Base-by-base conservation (phyloP, 1,140 invertebrate genomes). In the Agraylea sexmaculata region DNA sequence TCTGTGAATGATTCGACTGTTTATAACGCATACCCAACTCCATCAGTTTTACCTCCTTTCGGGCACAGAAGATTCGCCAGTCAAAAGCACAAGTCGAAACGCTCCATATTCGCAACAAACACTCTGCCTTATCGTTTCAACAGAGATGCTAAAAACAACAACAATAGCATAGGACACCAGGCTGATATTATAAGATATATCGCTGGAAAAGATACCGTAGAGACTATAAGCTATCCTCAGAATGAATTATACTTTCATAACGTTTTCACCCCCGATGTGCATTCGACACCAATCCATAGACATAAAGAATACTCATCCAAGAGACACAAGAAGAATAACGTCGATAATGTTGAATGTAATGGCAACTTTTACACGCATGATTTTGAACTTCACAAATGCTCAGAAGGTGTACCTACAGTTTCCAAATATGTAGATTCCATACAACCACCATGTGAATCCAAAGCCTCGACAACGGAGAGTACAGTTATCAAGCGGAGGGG, bases 251-350 rank as follows among this genome's bases (percentile, higher is more conserved):
- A 40, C 33, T 36, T 46, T 38, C 43, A 46, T 19, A 50, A 40
- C 20, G 16, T 34, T 16, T 50, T 50, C 28, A 15, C 50, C 38
- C 64, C 64, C 29, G 54, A 53, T 37, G 50, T 53, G 45, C 59
- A 64, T 56, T 66, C 65, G 4, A 66, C 65, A 46, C 65, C 65
- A 27, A 61, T 59, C 40, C 33, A 41, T 17, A 40, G 39, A 19
- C 32, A 31, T 27, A 44, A 42, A 35, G 25, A 27, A 17, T 32
- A 48, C 18, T 16, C 32, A n/a, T 36, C 36, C 16, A 45, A 30
- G 20, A 27, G 7, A 44, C 39, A 37, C 32, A 20, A 27, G 28
- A n/a, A 17, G 15, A 11, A 22, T 35, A 27, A 28, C 27, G 12
- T 7, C 20, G 18, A 37, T 25, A 32, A 42, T 22, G 39, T 40